Evolutionary conservation across 1,140 invertebrate species (phyloP), one percentile per base, ranked within the genome.

Genomic region (Hyles vespertilio): DNA sequence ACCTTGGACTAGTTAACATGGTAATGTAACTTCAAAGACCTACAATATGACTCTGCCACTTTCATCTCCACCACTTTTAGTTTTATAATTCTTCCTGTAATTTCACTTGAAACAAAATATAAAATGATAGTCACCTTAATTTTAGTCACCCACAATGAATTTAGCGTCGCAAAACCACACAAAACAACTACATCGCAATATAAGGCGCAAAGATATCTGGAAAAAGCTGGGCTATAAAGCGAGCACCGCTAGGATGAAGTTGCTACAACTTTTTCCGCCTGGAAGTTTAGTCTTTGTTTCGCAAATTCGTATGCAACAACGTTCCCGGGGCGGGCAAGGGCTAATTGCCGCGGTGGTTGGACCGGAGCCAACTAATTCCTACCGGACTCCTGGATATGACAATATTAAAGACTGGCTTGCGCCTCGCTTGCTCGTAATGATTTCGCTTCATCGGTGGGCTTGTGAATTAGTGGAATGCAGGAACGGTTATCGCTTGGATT

Each of bases 281-380:
- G 43, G 52, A 65, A 70, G 62, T 63, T 64, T 51, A 46, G 63
- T 58, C 59, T 66, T 69, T 66, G 64, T 64, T 67, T 60, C 54
- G 62, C 60, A 72, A 64, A 69, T 67, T 47, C 51, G 63, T 63
- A 69, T 69, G 70, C 70, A 63, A 64, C 58, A 48, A 56, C 5
- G 33, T 22, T 22, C 36, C 36, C 36, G 36, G 36, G 5, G 50
- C 34, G 50, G 50, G 34, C 32, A 32, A 10, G 50, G 56, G 62
- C 53, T 72, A 72, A 72, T 69, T 72, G 67, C 64, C 52, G 56
- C 62, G n/a, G 50, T 34, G 50, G 50, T 51, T 61, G 58, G 55
- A 52, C 32, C 43, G 34, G 32, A 45, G 56, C 59, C 56, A 61
- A 49, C 48, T 58, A 55, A 59, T 58, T 55, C 50, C 34, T 58